Evolutionary conservation across 1,140 invertebrate genomes (phyloP).

Genomic region (Zaprionus ghesquierei): DNA sequence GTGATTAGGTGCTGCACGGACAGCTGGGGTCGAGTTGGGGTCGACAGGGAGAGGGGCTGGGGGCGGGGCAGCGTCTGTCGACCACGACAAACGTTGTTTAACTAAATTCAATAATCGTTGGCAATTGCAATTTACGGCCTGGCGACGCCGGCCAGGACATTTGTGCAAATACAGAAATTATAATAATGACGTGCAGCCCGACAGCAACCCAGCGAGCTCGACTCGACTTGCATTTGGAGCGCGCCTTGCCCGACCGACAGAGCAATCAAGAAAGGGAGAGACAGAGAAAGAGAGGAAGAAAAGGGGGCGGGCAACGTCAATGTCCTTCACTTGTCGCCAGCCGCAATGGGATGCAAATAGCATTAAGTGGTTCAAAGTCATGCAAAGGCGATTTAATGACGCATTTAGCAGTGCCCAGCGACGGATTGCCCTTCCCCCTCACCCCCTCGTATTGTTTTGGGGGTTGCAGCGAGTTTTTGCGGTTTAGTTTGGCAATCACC

Average conservation of each 20-base stretch:
- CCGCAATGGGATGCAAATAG: conserved; percentile 60
- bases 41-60: neutral
- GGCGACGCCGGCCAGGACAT: conserved; percentile 60
- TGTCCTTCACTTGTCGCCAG: conserved; percentile 41
- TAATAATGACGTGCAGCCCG: conserved; percentile 72
- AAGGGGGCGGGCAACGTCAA: conserved; percentile 17
- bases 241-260: conserved; percentile 25
- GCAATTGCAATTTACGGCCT: conserved; percentile 79
- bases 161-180: conserved; percentile 82
- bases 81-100: conserved; percentile 78
- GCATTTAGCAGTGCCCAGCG: conserved; percentile 28
- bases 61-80: conserved; percentile 1
- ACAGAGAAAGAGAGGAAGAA: conserved; percentile 13
- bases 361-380: conserved; percentile 77
- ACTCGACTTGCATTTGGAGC: neutral
- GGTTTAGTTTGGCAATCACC: conserved; percentile 63
- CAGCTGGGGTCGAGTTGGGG: neutral
- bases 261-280: too few species aligned
- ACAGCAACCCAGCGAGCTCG: neutral
- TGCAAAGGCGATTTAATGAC: conserved; percentile 65
- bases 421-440: neutral
- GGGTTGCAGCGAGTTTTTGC: conserved; percentile 57
- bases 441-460: neutral
- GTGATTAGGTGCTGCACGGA: conserved; percentile 51
- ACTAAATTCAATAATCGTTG: conserved; percentile 82